Base-by-base conservation (phyloP, 2,797 vertebrate genomes). In the Triplophysa bombifrons region DNA sequence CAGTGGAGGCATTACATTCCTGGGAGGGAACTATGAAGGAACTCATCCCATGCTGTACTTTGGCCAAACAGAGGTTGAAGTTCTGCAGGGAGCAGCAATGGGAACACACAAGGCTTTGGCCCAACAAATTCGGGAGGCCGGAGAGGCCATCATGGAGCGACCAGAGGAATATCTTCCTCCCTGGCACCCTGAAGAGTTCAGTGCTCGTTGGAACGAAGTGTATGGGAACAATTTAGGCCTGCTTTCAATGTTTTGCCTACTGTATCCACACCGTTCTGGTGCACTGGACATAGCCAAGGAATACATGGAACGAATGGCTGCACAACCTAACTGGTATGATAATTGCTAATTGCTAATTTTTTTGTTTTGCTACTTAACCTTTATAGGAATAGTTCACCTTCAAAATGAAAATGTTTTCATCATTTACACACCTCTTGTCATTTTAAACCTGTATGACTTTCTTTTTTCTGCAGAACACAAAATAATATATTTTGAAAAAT, bases 241-340 rank as follows among this genome's bases (percentile, higher is more conserved):
- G 58, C 88, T 99, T 86, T 96, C 98, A 0, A 97, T 99, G 94
- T 99, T 96, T 92, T 99, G 96, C 74, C 88, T 99, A 84, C 94
- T 99, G 83, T 98, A 97, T 85, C 98, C 98, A 0, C 96, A 99
- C 83, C 93, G 95, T 76, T 88, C 94, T 0, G 96, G 98, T 82
- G 97, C 97, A 20, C 89, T 97, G 48, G 92, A 89, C 80, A 91
- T 99, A 98, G 96, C 95, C 85, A 95, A 90, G 84, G 95, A 98
- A 90, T 99, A 99, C 95, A 99, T 99, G 98, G 97, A 99, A 90
- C 96, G 97, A 92, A 99, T 99, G 98, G 98, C 97, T 0, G 95
- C 95, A 88, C 98, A 99, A 94, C 97, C 98, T 95, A 98, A 96
- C 97, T 99, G 98, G 98, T 99, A 98, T 91, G 9, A 7, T 11